Conservation (phyloP, 2,797 vertebrate genomes). For the Oreochromis mossambicus region DNA sequence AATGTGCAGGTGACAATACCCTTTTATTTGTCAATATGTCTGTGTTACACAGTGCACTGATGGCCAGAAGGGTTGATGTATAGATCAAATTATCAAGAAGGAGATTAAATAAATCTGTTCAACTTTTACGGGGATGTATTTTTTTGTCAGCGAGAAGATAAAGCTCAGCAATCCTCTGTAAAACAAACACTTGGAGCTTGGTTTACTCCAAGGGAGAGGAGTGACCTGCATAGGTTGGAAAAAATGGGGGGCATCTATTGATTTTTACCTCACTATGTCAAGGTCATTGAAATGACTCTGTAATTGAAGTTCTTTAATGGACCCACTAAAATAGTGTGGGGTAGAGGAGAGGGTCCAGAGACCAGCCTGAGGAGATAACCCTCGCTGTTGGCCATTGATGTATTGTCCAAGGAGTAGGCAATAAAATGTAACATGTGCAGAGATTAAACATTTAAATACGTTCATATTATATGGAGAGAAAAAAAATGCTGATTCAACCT, state of each 20-base stretch:
- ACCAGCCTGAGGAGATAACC: slow-evolving; percentile 14
- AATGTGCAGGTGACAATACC: slow-evolving; percentile 30
- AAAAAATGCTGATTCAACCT: slow-evolving; percentile 41
- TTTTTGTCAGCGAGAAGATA: slow-evolving; percentile 41
- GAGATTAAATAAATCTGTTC: slow-evolving; percentile 50
- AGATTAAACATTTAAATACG: slow-evolving; percentile 36
- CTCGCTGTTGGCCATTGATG: neutral
- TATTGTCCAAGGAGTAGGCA: neutral
- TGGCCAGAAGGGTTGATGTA: slow-evolving; percentile 31
- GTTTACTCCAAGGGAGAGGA: neutral
- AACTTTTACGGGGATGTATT: slow-evolving; percentile 33
- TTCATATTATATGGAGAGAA: slow-evolving; percentile 27
- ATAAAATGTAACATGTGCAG: neutral
- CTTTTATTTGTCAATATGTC: slow-evolving; percentile 6
- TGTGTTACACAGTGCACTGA: neutral
- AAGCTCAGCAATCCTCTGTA: slow-evolving; percentile 41
- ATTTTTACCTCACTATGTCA: slow-evolving; percentile 54
- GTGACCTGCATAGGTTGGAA: slow-evolving; percentile 16
- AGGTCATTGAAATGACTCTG: slow-evolving; percentile 63
- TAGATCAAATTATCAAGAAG: slow-evolving; percentile 48
- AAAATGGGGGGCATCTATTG: slow-evolving; percentile 38
- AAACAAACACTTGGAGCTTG: slow-evolving; percentile 19
- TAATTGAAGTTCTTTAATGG: slow-evolving; percentile 62
- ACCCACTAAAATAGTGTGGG: slow-evolving; percentile 37
- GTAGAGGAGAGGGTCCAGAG: slow-evolving; percentile 20